Conservation (phyloP, 2,113 vertebrate genomes). For the Daboia siamensis region DNA sequence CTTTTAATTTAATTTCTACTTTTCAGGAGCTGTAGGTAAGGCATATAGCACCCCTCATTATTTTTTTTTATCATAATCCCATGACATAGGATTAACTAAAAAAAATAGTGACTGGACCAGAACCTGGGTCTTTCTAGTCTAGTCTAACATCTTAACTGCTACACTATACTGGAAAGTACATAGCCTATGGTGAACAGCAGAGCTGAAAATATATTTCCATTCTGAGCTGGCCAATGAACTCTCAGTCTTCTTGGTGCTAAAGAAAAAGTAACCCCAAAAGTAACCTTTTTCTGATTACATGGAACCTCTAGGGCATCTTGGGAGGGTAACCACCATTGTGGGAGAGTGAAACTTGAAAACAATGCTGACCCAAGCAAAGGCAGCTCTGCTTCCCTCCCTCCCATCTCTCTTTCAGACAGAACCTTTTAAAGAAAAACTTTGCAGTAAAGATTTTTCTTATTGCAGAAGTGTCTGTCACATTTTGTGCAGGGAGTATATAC, state of each 20-base stretch:
- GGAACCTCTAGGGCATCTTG: background rate
- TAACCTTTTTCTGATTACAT: background rate
- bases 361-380: background rate
- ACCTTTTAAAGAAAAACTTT: too few species aligned
- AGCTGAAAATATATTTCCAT: background rate
- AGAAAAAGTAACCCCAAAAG: background rate
- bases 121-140: background rate
- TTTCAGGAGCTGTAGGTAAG: too few species aligned
- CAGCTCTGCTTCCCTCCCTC: background rate
- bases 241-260: background rate
- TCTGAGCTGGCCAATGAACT: background rate
- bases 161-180: background rate
- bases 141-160: background rate
- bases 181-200: background rate
- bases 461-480: background rate
- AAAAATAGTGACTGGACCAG: too few species aligned
- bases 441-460: background rate
- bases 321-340: background rate
- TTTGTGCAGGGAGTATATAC: too few species aligned
- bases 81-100: too few species aligned
- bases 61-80: too few species aligned
- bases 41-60: too few species aligned
- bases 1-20: background rate
- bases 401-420: background rate
- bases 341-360: background rate